These are phyloP conservation scores for Resseliella maxima DNA, from an alignment of 2,888 invertebrate species.

Conservation along the genomic window DNA sequence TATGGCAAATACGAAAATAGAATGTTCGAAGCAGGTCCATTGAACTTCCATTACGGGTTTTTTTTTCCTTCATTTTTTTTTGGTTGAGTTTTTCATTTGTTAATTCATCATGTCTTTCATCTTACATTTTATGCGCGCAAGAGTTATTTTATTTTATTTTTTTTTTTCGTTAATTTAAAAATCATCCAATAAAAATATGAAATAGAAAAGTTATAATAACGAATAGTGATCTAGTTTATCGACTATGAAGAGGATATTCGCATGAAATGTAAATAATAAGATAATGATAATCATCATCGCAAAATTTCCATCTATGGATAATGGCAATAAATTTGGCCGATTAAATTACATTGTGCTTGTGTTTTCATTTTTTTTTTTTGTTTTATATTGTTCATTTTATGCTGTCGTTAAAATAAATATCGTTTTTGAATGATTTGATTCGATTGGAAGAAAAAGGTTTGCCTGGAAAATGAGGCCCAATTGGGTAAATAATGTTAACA, in stretches of 20 bases:
- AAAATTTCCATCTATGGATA: constrained; percentile 16
- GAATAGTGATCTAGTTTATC: constrained; percentile 18
- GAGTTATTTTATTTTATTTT: too few species aligned
- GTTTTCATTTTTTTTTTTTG: neutral
- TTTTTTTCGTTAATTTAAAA: neutral
- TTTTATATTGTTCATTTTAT: neutral
- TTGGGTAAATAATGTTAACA: neutral
- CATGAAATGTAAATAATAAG: constrained; percentile 33
- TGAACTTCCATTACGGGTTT: constrained; percentile 22
- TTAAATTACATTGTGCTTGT: constrained; percentile 28
- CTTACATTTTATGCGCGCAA: neutral
- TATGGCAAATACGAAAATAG: neutral
- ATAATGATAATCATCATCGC: constrained; percentile 39
- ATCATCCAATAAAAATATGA: neutral
- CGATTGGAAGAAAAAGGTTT: neutral
- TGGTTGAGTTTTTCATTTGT: neutral
- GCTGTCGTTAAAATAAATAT: neutral
- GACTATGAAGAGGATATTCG: constrained; percentile 44
- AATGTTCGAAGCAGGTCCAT: constrained; percentile 12
- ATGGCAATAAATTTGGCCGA: constrained; percentile 42
- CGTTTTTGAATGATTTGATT: neutral
- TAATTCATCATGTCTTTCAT: constrained; percentile 1
- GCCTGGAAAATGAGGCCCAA: neutral
- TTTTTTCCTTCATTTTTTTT: neutral
- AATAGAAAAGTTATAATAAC: neutral